Evolutionary conservation across 2,888 invertebrate species (phyloP).

Genomic region (Eledone cirrhosa): DNA sequence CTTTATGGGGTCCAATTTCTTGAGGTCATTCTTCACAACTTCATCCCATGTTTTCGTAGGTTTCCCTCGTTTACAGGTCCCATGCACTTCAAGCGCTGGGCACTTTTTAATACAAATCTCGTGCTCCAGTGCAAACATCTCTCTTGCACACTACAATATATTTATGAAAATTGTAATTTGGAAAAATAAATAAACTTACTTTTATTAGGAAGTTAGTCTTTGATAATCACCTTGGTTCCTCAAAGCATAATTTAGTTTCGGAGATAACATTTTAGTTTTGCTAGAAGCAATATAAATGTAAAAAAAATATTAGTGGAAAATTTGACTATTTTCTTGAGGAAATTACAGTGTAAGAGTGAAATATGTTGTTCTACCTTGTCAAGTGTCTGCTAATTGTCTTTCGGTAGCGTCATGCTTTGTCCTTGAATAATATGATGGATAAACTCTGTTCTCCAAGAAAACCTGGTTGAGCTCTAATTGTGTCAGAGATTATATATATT

Average conservation of each 20-base stretch:
- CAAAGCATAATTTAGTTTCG: constrained; percentile 57
- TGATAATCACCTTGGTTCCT: constrained; percentile 58
- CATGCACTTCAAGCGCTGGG: too few relatives aligned
- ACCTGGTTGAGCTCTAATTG: constrained; percentile 58
- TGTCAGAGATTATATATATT: too few relatives aligned
- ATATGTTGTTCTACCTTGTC: constrained; percentile 49
- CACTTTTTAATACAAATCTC: too few relatives aligned
- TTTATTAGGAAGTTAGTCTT: constrained; percentile 62
- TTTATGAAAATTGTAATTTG: neutral
- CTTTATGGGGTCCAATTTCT: too few relatives aligned
- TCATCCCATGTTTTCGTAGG: too few relatives aligned
- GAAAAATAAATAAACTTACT: constrained; percentile 40
- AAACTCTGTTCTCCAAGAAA: constrained; percentile 54
- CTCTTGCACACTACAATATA: neutral
- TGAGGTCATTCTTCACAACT: too few relatives aligned
- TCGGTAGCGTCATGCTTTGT: constrained; percentile 61
- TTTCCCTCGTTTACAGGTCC: too few relatives aligned
- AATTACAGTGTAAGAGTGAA: too few relatives aligned
- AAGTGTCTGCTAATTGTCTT: constrained; percentile 59
- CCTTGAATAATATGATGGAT: constrained; percentile 54
- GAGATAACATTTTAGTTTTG: constrained; percentile 52
- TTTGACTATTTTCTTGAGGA: too few relatives aligned
- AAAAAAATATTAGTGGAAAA: neutral
- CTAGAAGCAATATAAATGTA: constrained; percentile 39
- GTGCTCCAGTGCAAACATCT: too few relatives aligned